Percentiles rank a stretch among this genome's conserved stretches.
Evolutionary conservation across 2,797 vertebrate genomes (phyloP).

Genomic region (Galago senegalensis): DNA sequence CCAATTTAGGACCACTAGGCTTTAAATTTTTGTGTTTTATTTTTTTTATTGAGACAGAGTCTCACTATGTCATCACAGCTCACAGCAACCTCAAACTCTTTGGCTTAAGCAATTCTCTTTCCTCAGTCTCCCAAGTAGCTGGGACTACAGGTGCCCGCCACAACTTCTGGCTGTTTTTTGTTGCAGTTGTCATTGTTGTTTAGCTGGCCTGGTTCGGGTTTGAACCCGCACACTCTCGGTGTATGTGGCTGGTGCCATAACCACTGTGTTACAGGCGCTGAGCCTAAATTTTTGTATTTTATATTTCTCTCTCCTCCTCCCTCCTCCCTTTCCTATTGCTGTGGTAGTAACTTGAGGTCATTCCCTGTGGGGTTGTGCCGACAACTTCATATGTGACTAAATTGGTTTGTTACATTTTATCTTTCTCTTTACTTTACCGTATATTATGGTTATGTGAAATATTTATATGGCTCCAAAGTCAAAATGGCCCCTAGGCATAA

Average conservation of each 20-base stretch:
- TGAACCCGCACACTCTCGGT: no score
- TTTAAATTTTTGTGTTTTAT: conserved; percentile 53
- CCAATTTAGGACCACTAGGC: conserved; percentile 9
- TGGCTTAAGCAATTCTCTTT: no score
- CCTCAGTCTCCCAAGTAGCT: no score
- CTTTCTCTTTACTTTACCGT: conserved; percentile 38
- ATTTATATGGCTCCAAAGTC: conserved; percentile 6
- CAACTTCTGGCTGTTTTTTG: no score
- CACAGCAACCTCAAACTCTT: no score
- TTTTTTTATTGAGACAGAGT: neutral
- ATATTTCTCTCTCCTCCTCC: neutral
- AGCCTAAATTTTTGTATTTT: conserved; percentile 25
- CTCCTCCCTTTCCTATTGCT: neutral
- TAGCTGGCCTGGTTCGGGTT: no score
- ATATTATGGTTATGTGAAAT: neutral
- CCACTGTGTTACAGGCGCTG: no score
- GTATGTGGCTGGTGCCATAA: no score
- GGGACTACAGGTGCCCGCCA: no score
- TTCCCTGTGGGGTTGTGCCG: neutral
- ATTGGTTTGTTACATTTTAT: conserved; percentile 20
- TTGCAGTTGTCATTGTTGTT: no score
- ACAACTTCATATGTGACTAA: conserved; percentile 2
- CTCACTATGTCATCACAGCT: no score
- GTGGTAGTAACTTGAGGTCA: neutral
- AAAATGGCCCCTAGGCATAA: conserved; percentile 9